phyloP scores from a whole-genome alignment of 2,888 invertebrate species.

The Trachelus troglodyta region DNA sequence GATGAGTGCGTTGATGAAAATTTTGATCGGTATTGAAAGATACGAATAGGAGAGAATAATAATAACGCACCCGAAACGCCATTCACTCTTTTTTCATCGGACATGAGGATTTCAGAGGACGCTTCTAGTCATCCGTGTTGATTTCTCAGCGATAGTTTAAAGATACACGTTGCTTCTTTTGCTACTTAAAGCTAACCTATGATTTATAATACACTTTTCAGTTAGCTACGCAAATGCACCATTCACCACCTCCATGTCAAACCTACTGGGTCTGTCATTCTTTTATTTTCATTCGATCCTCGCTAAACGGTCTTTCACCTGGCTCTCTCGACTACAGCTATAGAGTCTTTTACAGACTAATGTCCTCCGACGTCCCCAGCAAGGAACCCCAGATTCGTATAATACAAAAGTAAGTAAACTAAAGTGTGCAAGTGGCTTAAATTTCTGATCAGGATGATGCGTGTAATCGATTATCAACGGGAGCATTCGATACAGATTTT shows the following conservation, averaged over 20 bases:
- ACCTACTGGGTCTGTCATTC: constrained; percentile 17
- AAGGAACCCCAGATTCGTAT: constrained; percentile 15
- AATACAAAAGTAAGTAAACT: constrained; percentile 28
- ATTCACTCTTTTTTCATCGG: too few relatives aligned
- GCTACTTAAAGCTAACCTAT: constrained; percentile 16
- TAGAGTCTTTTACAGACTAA: constrained; percentile 18
- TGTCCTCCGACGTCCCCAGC: constrained; percentile 8
- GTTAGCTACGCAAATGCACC: constrained; percentile 15
- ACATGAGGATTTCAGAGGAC: not conserved
- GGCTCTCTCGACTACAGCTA: constrained; percentile 15
- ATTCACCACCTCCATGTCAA: constrained; percentile 20
- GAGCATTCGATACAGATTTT: too few relatives aligned
- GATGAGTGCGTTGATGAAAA: too few relatives aligned
- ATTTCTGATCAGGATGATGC: not conserved
- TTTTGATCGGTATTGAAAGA: too few relatives aligned
- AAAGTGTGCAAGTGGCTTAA: constrained; percentile 1
- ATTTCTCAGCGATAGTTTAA: not conserved
- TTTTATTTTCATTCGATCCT: not conserved
- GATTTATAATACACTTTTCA: constrained; percentile 22
- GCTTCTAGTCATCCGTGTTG: constrained; percentile 1
- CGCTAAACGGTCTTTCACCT: not conserved
- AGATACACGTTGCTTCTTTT: constrained; percentile 11
- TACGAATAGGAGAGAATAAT: too few relatives aligned
- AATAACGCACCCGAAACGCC: too few relatives aligned
- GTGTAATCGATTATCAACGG: not conserved